phyloP scores from a whole-genome alignment of 2,113 vertebrate genomes.

The Patagioenas fasciata region DNA sequence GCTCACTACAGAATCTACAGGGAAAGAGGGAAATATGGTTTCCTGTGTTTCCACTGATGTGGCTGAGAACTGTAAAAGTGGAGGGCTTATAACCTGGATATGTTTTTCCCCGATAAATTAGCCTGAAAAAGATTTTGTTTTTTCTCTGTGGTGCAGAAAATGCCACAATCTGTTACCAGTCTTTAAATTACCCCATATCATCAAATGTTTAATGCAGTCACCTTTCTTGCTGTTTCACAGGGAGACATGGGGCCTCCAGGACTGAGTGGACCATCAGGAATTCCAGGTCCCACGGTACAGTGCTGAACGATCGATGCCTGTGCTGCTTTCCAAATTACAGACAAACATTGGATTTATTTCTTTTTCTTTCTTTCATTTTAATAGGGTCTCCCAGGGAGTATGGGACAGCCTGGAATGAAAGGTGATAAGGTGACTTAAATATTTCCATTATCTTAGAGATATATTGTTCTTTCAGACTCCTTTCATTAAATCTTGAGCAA shows the following conservation, averaged over 20 bases:
- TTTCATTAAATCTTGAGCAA: not conserved
- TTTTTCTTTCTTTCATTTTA: constrained; percentile 31
- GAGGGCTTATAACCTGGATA: not conserved
- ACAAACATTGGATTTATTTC: not conserved
- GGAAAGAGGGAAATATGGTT: not conserved
- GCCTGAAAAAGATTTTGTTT: not conserved
- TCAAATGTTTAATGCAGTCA: not conserved
- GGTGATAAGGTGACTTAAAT: constrained; percentile 99
- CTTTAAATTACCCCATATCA: not conserved
- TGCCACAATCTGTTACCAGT: not conserved
- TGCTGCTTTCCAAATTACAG: not conserved
- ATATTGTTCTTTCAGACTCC: not conserved
- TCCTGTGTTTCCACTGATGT: not conserved
- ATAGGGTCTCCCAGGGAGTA: constrained; percentile 89
- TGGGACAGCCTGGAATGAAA: constrained; percentile 97
- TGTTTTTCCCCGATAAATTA: not conserved
- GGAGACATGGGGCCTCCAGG: constrained; percentile 85
- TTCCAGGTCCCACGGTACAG: constrained; percentile 88
- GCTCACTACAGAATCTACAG: not conserved
- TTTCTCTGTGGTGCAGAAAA: not conserved
- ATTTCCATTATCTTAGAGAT: constrained; percentile 87
- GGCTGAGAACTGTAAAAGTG: not conserved
- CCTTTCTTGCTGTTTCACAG: constrained; percentile 70
- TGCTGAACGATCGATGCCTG: not conserved
- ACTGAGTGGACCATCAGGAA: constrained; percentile 82